Conservation (phyloP, 1,140 invertebrate species). For the Danaus melanippus region DNA sequence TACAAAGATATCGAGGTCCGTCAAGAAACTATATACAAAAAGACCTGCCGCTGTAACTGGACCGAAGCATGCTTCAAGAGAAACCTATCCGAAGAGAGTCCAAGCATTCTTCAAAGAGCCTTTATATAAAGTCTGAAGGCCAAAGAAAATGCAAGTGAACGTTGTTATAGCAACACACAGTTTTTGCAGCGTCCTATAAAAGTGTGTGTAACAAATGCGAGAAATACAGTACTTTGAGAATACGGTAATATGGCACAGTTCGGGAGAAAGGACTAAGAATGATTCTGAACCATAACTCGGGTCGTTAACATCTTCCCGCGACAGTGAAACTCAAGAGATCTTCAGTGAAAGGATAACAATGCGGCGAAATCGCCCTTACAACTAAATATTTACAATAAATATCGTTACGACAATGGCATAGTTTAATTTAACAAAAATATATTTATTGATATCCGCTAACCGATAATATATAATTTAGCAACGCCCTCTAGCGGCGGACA, state of each 20-base stretch:
- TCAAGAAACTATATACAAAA: conserved; percentile 60
- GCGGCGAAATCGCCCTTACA: conserved; percentile 47
- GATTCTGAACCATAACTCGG: conserved; percentile 39
- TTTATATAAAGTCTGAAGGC: conserved; percentile 46
- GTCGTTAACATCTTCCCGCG: conserved; percentile 49
- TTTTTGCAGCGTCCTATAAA: conserved; percentile 67
- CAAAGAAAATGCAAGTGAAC: conserved; percentile 57
- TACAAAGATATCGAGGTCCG: conserved; percentile 38
- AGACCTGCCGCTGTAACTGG: conserved; percentile 63
- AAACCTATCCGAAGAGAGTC: conserved; percentile 20
- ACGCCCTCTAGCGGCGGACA: too few species aligned
- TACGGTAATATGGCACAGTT: conserved; percentile 34
- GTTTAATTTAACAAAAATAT: conserved; percentile 2
- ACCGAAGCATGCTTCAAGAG: conserved; percentile 42
- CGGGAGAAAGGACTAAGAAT: neutral
- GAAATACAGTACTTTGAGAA: conserved; percentile 12
- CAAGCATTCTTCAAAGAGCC: conserved; percentile 59
- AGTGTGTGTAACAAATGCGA: conserved; percentile 52
- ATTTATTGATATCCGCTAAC: too few species aligned
- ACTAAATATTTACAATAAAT: conserved; percentile 43
- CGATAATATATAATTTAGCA: too few species aligned
- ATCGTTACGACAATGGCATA: conserved; percentile 14
- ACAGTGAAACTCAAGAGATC: conserved; percentile 69
- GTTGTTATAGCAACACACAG: conserved; percentile 45
- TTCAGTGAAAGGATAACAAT: conserved; percentile 71